These are phyloP conservation scores for Casuarius casuarius DNA, from an alignment of 2,113 vertebrate genomes.

Conservation along the genomic window DNA sequence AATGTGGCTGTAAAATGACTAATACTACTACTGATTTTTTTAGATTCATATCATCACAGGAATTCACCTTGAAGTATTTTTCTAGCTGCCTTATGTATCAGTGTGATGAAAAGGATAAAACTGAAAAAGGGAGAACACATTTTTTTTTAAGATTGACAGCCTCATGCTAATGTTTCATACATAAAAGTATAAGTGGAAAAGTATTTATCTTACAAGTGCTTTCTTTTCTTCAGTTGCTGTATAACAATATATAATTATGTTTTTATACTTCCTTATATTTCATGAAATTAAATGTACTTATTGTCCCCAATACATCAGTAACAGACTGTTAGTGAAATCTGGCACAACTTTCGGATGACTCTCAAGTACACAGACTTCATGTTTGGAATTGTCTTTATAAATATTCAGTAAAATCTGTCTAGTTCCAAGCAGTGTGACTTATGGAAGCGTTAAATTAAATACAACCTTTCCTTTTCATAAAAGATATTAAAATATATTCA, in stretches of 20 bases:
- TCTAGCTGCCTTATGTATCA: neutral
- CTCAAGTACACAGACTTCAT: neutral
- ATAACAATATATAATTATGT: neutral
- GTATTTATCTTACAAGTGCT: neutral
- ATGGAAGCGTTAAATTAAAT: neutral
- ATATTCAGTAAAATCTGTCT: neutral
- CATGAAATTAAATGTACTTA: neutral
- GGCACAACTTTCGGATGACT: neutral
- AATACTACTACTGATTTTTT: neutral
- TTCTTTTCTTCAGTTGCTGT: neutral
- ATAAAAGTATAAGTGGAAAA: neutral
- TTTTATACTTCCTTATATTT: neutral
- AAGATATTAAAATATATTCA: neutral
- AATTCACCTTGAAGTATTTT: neutral
- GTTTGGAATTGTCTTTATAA: neutral
- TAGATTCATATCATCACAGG: neutral
- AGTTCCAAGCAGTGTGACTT: neutral
- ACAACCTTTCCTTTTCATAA: neutral
- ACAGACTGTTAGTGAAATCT: neutral
- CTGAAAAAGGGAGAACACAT: neutral
- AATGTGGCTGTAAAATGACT: neutral
- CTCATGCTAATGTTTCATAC: neutral
- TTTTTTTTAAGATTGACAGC: neutral
- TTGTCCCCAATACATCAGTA: neutral
- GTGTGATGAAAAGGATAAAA: neutral